Percentiles rank a stretch among this genome's conserved stretches.
Evolutionary conservation across 2,113 vertebrate genomes (phyloP).

Genomic region (Pholis gunnellus): DNA sequence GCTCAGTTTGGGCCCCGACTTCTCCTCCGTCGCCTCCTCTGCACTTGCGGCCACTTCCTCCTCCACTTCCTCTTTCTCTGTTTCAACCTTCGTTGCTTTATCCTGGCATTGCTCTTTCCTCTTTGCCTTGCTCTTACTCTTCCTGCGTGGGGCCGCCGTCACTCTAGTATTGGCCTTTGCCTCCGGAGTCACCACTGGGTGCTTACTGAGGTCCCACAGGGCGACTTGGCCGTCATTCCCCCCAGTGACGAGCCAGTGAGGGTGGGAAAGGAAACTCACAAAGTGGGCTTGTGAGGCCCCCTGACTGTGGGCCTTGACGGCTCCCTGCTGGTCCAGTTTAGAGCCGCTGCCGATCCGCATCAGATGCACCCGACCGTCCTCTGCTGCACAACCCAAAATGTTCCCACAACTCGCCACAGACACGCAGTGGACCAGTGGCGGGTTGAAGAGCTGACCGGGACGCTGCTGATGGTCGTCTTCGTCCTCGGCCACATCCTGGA

Average conservation of each 20-base stretch:
- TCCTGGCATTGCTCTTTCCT: slow-evolving; percentile 61
- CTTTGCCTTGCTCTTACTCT: slow-evolving; percentile 77
- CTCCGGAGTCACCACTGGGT: slow-evolving; percentile 80
- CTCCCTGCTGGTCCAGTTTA: slow-evolving; percentile 86
- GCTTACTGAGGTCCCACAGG: slow-evolving; percentile 89
- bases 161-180: slow-evolving; percentile 66
- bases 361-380: slow-evolving; percentile 90
- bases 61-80: slow-evolving; percentile 34
- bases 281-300: slow-evolving; percentile 94
- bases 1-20: slow-evolving; percentile 83
- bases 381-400: slow-evolving; percentile 90
- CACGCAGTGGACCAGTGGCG: slow-evolving; percentile 90
- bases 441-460: slow-evolving; percentile 91
- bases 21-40: slow-evolving; percentile 27
- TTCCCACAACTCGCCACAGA: slow-evolving; percentile 91
- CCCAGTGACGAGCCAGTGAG: slow-evolving; percentile 89
- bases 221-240: slow-evolving; percentile 93
- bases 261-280: slow-evolving; percentile 83
- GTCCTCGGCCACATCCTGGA: slow-evolving; percentile 88
- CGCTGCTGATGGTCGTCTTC: slow-evolving; percentile 70
- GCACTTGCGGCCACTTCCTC: slow-evolving; percentile 37
- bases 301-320: slow-evolving; percentile 88
- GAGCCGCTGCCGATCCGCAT: slow-evolving; percentile 87
- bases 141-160: slow-evolving; percentile 80
- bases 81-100: slow-evolving; percentile 23